phyloP scores from a whole-genome alignment of 2,797 vertebrate genomes.

The Labeo calbasu region DNA sequence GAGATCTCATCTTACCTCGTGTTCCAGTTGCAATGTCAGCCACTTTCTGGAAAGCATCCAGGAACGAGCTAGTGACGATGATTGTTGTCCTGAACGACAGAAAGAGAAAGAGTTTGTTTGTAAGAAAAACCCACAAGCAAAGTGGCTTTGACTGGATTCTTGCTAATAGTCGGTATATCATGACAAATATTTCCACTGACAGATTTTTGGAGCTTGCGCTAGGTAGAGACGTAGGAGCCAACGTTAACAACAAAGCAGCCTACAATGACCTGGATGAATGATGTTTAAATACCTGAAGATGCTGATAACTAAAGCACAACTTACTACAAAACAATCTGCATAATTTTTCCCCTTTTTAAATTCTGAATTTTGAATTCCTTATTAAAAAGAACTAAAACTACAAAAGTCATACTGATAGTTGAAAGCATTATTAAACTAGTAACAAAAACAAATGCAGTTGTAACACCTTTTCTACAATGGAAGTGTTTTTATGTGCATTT shows the following conservation, averaged over 20 bases:
- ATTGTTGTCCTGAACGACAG: slow-evolving; percentile 77
- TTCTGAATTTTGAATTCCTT: too few relatives aligned
- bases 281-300: not conserved
- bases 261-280: not conserved
- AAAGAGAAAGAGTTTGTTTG: slow-evolving; percentile 34
- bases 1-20: slow-evolving; percentile 72
- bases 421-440: too few relatives aligned
- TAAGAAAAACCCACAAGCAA: slow-evolving; percentile 8
- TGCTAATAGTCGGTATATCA: slow-evolving; percentile 48
- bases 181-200: slow-evolving; percentile 26
- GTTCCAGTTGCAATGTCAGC: slow-evolving; percentile 85
- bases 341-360: not conserved
- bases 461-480: too few relatives aligned
- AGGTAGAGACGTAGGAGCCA: not conserved
- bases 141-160: slow-evolving; percentile 7
- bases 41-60: slow-evolving; percentile 87
- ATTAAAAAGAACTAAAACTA: too few relatives aligned
- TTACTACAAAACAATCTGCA: not conserved
- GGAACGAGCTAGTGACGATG: slow-evolving; percentile 80
- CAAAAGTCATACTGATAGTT: too few relatives aligned
- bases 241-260: not conserved
- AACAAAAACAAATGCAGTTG: too few relatives aligned
- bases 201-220: slow-evolving; percentile 22
- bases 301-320: not conserved
- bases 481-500: too few relatives aligned